Base-by-base conservation (phyloP, 1,140 invertebrate genomes). In the Archivesica marissinica region DNA sequence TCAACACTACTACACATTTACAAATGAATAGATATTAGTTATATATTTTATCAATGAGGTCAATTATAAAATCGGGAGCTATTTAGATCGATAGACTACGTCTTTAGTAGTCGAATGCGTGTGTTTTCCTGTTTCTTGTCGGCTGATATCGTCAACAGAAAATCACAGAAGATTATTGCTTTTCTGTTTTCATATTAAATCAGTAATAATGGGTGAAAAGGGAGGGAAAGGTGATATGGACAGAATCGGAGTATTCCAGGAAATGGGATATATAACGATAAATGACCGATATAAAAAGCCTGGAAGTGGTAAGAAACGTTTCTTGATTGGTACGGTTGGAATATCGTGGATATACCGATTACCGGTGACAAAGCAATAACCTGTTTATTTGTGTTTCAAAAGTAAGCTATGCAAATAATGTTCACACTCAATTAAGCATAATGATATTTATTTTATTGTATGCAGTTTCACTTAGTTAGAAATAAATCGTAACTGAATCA, bases 191-290 rank as follows among this genome's bases (percentile, higher is more conserved):
- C 11, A 11, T 2, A 68, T 7, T 66, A 41, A 80, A 56, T 79
- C 76, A 50, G 50, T 38, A 39, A 91, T 85, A 47, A 92, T 92
- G 90, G 90, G 86, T 39, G 91, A 97, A 92, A 96, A 97, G 91
- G 97, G 96, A 0, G 90, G 89, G 44, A 94, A 93, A 87, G 90
- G 78, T 59, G 94, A 94, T 88, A 94, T 94, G 94, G 93, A 94
- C 61, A 88, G 94, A 81, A 85, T 94, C 52, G 94, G 93, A 54
- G 52, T 94, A 28, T 94, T 94, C 85, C 89, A 93, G 79, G 94
- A 94, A 79, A 93, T 94, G 93, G 83, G 84, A 68, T 94, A 94
- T 86, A 84, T 92, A 17, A 93, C 93, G 30, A 92, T 94, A 41
- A 90, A 91, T 88, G 93, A 94, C 66, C 87, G 87, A 76, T 94